These are phyloP conservation scores for Protaetia brevitarsis DNA, from an alignment of 1,140 invertebrate genomes.

Conservation along the genomic window DNA sequence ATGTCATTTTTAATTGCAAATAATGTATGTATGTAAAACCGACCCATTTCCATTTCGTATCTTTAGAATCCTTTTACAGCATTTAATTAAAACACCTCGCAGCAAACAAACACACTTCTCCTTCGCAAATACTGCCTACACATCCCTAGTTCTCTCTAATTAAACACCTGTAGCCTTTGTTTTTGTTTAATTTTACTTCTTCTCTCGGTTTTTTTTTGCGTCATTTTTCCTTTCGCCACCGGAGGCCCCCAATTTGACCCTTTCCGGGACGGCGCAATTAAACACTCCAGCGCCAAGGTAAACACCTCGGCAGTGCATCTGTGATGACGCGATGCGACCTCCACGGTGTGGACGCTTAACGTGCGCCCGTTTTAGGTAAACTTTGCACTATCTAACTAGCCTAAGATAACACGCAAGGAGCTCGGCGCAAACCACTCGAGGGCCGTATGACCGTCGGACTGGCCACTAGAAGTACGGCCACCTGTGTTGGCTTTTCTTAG, in stretches of 20 bases:
- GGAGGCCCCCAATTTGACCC: background rate
- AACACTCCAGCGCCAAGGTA: conserved; percentile 2
- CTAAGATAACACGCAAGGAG: background rate
- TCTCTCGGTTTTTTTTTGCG: background rate
- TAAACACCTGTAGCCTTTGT: conserved; percentile 14
- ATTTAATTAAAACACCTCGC: too few relatives aligned
- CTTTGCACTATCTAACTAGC: conserved; percentile 10
- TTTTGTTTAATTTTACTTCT: conserved; percentile 19
- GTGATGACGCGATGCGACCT: background rate
- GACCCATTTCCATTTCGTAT: too few relatives aligned
- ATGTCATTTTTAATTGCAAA: too few relatives aligned
- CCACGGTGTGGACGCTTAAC: background rate
- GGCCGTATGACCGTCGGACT: background rate
- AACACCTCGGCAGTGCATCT: conserved; percentile 6
- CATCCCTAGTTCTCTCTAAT: conserved; percentile 4
- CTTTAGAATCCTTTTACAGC: too few relatives aligned
- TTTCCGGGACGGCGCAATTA: background rate
- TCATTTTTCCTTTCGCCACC: background rate
- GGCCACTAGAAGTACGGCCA: background rate
- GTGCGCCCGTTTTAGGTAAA: conserved; percentile 3
- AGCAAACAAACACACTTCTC: background rate
- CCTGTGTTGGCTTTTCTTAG: conserved; percentile 3
- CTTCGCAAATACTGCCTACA: background rate
- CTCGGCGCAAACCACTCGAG: conserved; percentile 1
- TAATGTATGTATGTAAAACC: too few relatives aligned